phyloP scores from a whole-genome alignment of 2,113 vertebrate genomes.

The Ictidomys tridecemlineatus region DNA sequence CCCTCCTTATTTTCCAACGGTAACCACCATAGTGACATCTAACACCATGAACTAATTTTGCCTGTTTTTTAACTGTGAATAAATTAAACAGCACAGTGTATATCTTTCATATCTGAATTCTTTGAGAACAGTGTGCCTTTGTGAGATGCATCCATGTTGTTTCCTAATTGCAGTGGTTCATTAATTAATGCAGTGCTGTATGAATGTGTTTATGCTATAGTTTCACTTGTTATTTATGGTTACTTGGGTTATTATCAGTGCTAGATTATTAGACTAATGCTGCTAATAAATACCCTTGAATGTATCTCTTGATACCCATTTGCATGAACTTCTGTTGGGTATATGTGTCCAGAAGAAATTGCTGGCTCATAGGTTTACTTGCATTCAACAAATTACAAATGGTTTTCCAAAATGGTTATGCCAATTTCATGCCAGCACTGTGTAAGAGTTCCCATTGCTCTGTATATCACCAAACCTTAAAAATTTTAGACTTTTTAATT shows the following conservation, averaged over 20 bases:
- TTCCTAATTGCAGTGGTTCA: background rate
- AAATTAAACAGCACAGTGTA: background rate
- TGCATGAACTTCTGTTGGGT: background rate
- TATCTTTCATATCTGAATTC: background rate
- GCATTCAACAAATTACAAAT: background rate
- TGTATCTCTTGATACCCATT: background rate
- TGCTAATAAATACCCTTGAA: background rate
- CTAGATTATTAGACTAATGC: background rate
- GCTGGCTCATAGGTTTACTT: background rate
- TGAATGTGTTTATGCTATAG: background rate
- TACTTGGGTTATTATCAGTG: background rate
- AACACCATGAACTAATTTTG: background rate
- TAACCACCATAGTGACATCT: background rate
- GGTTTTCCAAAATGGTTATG: background rate
- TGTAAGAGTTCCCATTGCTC: background rate
- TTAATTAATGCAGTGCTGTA: background rate
- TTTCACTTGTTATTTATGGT: background rate
- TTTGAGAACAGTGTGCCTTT: background rate
- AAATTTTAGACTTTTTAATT: slow-evolving; percentile 24
- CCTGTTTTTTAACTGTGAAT: background rate
- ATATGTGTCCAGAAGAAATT: background rate
- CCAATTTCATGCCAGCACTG: background rate
- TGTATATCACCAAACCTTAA: background rate
- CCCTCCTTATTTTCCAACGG: background rate
- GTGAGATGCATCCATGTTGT: background rate